Conservation (phyloP, 37 sponge, comb jelly and placozoan genomes). For the Halisarca cf. caerulea region DNA sequence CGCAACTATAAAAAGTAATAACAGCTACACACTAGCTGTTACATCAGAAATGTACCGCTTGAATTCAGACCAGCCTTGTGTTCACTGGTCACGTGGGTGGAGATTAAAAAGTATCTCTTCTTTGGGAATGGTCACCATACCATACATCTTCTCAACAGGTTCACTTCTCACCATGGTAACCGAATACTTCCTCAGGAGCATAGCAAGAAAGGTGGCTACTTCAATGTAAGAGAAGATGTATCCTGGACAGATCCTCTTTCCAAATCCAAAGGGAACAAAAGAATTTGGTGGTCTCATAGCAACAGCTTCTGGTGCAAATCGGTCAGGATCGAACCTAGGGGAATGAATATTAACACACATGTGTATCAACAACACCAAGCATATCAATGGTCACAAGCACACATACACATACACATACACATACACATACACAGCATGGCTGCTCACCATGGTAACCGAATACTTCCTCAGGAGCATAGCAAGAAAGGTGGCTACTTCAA, state of each 20-base stretch:
- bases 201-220: constrained; percentile 53
- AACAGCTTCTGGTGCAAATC: constrained; percentile 39
- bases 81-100: background rate
- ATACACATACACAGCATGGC: constrained; percentile 29
- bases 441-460: constrained; percentile 28
- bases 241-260: constrained; percentile 89
- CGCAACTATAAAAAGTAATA: too few relatives aligned
- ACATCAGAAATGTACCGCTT: too few relatives aligned
- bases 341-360: too few relatives aligned
- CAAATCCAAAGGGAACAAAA: constrained; percentile 85
- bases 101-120: background rate
- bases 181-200: constrained; percentile 55
- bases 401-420: too few relatives aligned
- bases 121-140: constrained; percentile 72
- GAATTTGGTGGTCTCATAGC: constrained; percentile 27
- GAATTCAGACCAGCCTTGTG: too few relatives aligned
- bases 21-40: too few relatives aligned
- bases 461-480: constrained; percentile 56
- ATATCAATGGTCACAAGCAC: too few relatives aligned
- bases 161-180: constrained; percentile 29
- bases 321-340: constrained; percentile 77
- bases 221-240: constrained; percentile 84
- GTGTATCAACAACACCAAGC: too few relatives aligned
- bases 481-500: constrained; percentile 72
- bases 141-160: constrained; percentile 45